Conservation (phyloP, 2,888 invertebrate genomes). For the Tipula confusa region DNA sequence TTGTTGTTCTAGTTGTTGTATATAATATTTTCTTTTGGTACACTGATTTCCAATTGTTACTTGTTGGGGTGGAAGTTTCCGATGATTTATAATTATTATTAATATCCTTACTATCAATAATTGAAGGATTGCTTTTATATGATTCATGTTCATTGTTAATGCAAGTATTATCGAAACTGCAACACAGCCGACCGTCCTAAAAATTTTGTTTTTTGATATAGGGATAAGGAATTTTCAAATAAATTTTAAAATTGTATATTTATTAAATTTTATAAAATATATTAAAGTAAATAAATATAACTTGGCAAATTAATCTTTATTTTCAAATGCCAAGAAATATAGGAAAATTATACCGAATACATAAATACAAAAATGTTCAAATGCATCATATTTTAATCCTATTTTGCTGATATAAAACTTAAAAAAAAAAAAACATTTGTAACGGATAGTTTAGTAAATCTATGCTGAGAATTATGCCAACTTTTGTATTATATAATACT, state of each 20-base stretch:
- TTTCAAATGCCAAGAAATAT: background rate
- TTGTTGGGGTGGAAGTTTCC: conserved; percentile 32
- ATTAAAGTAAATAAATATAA: conserved; percentile 7
- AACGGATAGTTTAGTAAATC: too few species aligned
- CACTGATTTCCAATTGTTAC: background rate
- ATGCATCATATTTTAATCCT: background rate
- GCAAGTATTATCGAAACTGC: conserved; percentile 39
- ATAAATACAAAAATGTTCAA: background rate
- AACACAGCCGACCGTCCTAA: conserved; percentile 39
- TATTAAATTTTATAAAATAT: background rate
- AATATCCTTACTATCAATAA: conserved; percentile 13
- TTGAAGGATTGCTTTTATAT: conserved; percentile 30
- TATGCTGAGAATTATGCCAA: too few species aligned
- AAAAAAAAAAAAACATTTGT: too few species aligned
- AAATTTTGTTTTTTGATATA: conserved; percentile 13
- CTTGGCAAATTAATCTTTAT: background rate
- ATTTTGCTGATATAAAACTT: background rate
- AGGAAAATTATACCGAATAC: background rate
- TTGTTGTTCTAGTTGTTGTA: conserved; percentile 4
- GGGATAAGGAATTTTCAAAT: background rate
- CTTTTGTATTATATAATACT: too few species aligned
- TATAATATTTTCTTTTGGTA: background rate
- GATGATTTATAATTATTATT: conserved; percentile 31
- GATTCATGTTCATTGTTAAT: conserved; percentile 35
- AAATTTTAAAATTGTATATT: conserved; percentile 16